Evolutionary conservation across 2,888 invertebrate genomes (phyloP).

Genomic region (Drosophila colorata): DNA sequence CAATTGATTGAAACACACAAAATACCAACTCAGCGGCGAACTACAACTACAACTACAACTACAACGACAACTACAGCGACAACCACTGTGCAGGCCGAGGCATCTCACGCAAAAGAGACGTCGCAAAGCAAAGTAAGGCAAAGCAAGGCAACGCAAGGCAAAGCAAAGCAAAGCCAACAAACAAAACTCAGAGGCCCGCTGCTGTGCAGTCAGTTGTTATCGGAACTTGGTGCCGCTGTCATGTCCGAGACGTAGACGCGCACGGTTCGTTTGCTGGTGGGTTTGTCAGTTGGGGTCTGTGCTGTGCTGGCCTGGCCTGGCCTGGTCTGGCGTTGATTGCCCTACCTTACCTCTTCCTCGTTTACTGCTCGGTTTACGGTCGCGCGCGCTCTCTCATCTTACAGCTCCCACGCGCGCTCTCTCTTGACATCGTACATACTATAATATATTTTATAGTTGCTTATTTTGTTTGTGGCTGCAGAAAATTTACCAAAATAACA

Average conservation of each 20-base stretch:
- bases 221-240: constrained; percentile 69
- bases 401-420: constrained; percentile 72
- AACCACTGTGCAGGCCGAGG: constrained; percentile 14
- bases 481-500: constrained; percentile 52
- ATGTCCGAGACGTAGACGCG: constrained; percentile 70
- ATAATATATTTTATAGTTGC: constrained; percentile 52
- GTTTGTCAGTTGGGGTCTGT: constrained; percentile 36
- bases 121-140: constrained; percentile 12
- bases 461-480: constrained; percentile 47
- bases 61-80: constrained; percentile 28
- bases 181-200: constrained; percentile 57
- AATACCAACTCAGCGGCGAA: constrained; percentile 11
- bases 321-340: constrained; percentile 34
- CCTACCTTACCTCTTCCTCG: constrained; percentile 38
- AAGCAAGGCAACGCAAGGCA: constrained; percentile 13
- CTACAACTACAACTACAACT: constrained; percentile 28
- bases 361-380: constrained; percentile 25
- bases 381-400: constrained; percentile 36
- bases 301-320: constrained; percentile 12
- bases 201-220: constrained; percentile 69
- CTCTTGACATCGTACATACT: constrained; percentile 57
- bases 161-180: constrained; percentile 45
- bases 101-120: constrained; percentile 15
- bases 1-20: constrained; percentile 66
- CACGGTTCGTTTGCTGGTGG: constrained; percentile 53